These are phyloP conservation scores for Atethmia centrago DNA, from an alignment of 2,888 invertebrate species.

Conservation along the genomic window DNA sequence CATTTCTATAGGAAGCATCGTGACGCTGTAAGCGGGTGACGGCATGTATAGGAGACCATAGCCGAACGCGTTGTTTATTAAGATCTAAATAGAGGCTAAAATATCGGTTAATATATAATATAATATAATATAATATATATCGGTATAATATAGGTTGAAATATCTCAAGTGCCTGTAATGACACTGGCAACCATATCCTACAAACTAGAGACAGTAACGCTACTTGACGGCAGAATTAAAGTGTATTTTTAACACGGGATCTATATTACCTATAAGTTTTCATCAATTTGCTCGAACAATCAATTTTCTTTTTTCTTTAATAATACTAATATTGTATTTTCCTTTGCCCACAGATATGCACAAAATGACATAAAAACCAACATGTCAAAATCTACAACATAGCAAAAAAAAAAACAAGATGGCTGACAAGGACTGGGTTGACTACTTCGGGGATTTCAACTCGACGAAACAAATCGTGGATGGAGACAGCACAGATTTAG, in stretches of 20 bases:
- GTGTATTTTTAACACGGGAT: no score
- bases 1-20: no score
- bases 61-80: no score
- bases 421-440: constrained; percentile 82
- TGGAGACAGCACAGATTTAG: constrained; percentile 62
- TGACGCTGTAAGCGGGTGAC: no score
- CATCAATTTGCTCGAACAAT: neutral
- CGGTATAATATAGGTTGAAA: no score
- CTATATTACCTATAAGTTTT: neutral
- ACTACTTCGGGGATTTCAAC: constrained; percentile 77
- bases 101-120: no score
- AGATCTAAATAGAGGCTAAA: no score
- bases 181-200: neutral
- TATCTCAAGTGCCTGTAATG: neutral
- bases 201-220: neutral
- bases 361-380: constrained; percentile 38
- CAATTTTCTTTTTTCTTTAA: neutral
- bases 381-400: constrained; percentile 53
- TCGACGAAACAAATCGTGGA: constrained; percentile 56
- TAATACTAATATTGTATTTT: constrained; percentile 10
- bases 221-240: neutral
- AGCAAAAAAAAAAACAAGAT: constrained; percentile 72
- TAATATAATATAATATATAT: no score
- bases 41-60: no score
- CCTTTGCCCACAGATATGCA: constrained; percentile 58